Evolutionary conservation across 1,140 invertebrate species (phyloP), one percentile per base, ranked within the genome.

Genomic region (Latrodectus geometricus): DNA sequence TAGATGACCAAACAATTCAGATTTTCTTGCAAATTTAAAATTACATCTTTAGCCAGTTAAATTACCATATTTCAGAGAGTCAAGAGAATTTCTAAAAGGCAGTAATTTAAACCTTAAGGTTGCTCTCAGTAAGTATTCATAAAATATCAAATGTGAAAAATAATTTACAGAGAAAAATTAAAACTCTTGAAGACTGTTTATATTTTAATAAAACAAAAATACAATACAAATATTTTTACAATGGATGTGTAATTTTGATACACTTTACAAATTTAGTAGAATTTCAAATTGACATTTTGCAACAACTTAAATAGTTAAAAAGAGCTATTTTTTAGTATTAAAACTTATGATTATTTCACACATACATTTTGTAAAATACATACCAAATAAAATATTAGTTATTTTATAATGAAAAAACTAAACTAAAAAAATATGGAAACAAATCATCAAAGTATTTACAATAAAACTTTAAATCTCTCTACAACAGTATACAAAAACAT

Each of bases 401-500:
- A 14, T 61, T 61, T 14, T 14, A 4, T 4, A 4, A 61, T 4
- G 8, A 3, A 61, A 61, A 61, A 3, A 14, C 54, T 61, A 61
- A 61, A 17, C 17, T 17, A 21, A 74, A 78, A n/a, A n/a, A 83
- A 74, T 50, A 35, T 35, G 35, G 50, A 74, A 83, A 83, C 4
- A 61, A 8, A 49, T 65, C 23, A 49, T 83, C 14, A 14, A 83
- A 83, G 20, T 83, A 83, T 83, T 73, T 83, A 83, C 80, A 83
- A 83, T 83, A 83, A 83, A 83, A 83, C 23, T 83, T 83, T 74
- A 54, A 83, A 54, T 83, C 80, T n/a, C n/a, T n/a, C n/a, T 83
- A 83, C 80, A 83, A 83, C 80, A 83, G 70, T 83, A 35, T 83
- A 74, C 80, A 83, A 83, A 83, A 56, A 69, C n/a, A 70, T 74